Base-by-base conservation (phyloP, 1,140 invertebrate species). In the Ctenoplectra terminalis region DNA sequence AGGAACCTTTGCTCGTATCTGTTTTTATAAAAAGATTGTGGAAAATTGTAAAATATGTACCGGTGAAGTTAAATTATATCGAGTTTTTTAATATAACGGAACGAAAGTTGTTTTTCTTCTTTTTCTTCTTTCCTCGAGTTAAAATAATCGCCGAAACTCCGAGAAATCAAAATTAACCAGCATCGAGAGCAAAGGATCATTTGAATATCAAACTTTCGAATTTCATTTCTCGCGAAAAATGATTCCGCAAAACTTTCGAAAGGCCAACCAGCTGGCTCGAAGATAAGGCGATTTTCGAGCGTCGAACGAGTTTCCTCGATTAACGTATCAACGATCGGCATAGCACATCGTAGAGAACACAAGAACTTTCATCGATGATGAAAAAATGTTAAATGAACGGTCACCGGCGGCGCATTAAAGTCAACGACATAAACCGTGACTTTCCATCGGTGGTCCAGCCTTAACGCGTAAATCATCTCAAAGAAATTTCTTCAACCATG, bases 381-480 rank as follows among this genome's bases (percentile, higher is more conserved):
- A 63, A 80, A 64, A 64, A 70, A 78, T 61, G 58, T n/a, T n/a
- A 73, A 80, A 56, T 73, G 70, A 80, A 52, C 56, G 69, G 70
- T 80, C 69, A 80, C 56, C 60, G 70, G 20, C 15, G 46, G 37
- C 15, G 60, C 29, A 43, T 61, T 54, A 43, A 48, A 73, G 26
- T 48, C 48, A 46, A 73, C 77, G 70, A 80, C 69, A 73, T 46
- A 64, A 73, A 46, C 67, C 46, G 77, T 80, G 77, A 73, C 77
- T 80, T 75, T 85, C 83, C 60, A 71, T 56, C 75, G 66, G 64
- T n/a, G 34, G 29, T 69, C 64, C 50, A 58, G 58, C 72, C 79
- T 76, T 71, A 77, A 79, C 63, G 70, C 75, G 84, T 71, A 74
- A 86, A 86, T 87, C 84, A 87, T 87, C 84, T 56, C 61, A 73